Percentiles rank a stretch among this genome's conserved stretches.
phyloP scores from a whole-genome alignment of 2,888 invertebrate genomes.

The Norana najaformis region DNA sequence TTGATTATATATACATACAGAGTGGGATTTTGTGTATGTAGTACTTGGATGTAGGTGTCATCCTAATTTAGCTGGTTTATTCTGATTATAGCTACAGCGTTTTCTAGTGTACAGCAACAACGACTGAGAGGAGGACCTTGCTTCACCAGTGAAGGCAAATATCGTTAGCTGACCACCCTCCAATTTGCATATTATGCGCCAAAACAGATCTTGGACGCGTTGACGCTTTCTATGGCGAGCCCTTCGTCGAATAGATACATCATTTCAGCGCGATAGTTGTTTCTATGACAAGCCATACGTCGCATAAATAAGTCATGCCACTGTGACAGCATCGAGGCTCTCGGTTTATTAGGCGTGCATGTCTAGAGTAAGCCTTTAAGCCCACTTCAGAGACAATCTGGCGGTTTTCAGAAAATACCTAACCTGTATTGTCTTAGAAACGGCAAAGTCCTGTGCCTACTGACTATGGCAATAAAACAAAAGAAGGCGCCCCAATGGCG shows the following conservation, averaged over 20 bases:
- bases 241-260: constrained; percentile 5
- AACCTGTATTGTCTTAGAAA: background rate
- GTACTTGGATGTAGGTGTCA: background rate
- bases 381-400: background rate
- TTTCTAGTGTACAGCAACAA: background rate
- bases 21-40: background rate
- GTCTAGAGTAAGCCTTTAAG: background rate
- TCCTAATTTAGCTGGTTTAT: background rate
- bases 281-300: background rate
- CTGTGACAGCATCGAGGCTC: background rate
- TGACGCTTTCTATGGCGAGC: constrained; percentile 13
- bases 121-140: background rate
- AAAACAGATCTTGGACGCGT: background rate
- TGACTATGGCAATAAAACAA: background rate
- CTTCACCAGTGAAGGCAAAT: background rate
- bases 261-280: background rate
- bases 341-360: background rate
- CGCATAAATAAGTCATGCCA: constrained; percentile 13
- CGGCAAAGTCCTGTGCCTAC: background rate
- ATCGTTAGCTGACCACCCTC: background rate
- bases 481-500: background rate
- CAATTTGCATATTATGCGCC: constrained; percentile 5
- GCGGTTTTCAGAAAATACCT: background rate
- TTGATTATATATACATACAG: background rate
- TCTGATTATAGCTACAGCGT: background rate